Conservation (phyloP, 1,140 invertebrate species). For the Phymorhynchus buccinoides region DNA sequence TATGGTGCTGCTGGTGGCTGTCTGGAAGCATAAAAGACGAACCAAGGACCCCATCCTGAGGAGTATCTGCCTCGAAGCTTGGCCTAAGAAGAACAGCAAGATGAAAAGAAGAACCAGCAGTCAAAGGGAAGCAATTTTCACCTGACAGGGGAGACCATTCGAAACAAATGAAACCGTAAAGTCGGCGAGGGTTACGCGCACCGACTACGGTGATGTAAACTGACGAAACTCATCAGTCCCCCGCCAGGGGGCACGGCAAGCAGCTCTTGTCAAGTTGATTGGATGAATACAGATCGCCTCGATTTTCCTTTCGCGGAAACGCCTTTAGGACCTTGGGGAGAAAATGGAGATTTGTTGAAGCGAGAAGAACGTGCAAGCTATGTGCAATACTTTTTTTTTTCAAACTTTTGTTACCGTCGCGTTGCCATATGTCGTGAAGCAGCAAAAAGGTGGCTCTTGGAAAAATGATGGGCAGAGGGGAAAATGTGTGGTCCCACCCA, state of each 20-base stretch:
- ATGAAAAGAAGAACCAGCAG: no score
- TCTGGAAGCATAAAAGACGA: not conserved
- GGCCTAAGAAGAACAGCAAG: not conserved
- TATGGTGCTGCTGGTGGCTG: no score
- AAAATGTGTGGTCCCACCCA: no score
- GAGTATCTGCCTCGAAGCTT: not conserved
- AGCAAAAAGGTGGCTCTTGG: no score
- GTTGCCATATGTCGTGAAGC: not conserved
- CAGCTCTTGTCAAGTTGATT: conserved; percentile 11
- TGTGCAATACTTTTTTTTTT: not conserved
- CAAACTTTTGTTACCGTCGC: not conserved
- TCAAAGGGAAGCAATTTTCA: conserved; percentile 19
- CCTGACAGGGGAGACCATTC: conserved; percentile 10
- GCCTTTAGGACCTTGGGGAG: not conserved
- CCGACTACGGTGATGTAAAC: conserved; percentile 12
- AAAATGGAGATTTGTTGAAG: not conserved
- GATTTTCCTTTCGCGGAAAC: not conserved
- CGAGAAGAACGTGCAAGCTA: not conserved
- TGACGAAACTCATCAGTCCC: conserved; percentile 24
- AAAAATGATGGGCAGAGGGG: no score
- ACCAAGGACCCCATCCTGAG: not conserved
- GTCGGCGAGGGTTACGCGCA: not conserved
- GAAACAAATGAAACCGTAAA: not conserved
- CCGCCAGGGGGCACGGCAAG: conserved; percentile 3
- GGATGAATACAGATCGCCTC: not conserved